These are phyloP conservation scores for Listronotus bonariensis DNA, from an alignment of 1,140 invertebrate genomes.

Conservation along the genomic window DNA sequence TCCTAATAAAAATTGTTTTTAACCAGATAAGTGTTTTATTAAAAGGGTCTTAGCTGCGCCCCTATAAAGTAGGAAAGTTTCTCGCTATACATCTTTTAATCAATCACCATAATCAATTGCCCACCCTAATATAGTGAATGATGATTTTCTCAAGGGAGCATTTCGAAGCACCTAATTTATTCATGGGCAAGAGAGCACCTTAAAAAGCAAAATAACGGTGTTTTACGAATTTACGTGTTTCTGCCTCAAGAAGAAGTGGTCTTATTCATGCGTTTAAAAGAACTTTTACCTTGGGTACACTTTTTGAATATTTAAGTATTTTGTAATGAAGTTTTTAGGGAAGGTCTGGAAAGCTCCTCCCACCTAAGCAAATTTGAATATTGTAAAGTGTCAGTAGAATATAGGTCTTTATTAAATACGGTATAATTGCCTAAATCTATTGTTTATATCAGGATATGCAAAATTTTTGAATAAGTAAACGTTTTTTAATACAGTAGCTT, in stretches of 20 bases:
- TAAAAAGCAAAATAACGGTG: constrained; percentile 26
- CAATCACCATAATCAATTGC: constrained; percentile 30
- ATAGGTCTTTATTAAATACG: too few species aligned
- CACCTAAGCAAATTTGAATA: too few species aligned
- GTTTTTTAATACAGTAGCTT: too few species aligned
- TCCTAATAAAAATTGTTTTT: constrained; percentile 1
- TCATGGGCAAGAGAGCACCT: constrained; percentile 20
- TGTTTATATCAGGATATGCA: too few species aligned
- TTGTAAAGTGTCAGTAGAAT: too few species aligned
- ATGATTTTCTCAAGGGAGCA: constrained; percentile 18
- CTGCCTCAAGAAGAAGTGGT: constrained; percentile 15
- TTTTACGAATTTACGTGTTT: constrained; percentile 25
- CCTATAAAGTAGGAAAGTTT: constrained; percentile 8
- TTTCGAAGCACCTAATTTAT: constrained; percentile 18
- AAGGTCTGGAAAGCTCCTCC: too few species aligned
- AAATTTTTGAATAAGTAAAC: too few species aligned
- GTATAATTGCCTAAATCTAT: too few species aligned
- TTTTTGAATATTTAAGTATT: neutral
- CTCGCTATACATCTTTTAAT: constrained; percentile 15
- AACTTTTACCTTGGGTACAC: constrained; percentile 15
- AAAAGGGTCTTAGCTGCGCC: neutral
- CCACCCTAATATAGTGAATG: constrained; percentile 23
- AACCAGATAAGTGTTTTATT: neutral
- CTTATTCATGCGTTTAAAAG: constrained; percentile 24
- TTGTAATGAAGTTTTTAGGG: too few species aligned